Evolutionary conservation across 2,888 invertebrate genomes (phyloP).

Genomic region (Eudemis profundana): DNA sequence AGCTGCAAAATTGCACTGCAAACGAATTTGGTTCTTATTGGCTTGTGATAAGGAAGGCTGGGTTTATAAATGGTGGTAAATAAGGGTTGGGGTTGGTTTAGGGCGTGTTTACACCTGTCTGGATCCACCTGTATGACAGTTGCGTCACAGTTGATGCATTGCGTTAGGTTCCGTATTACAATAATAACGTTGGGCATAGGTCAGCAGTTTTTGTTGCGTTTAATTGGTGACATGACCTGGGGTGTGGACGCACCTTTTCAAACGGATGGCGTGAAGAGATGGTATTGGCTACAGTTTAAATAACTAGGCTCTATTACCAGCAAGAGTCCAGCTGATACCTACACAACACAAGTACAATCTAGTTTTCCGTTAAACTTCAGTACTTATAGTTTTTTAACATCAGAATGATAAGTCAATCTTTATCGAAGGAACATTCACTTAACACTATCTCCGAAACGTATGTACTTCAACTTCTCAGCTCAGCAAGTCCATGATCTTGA

Average conservation of each 20-base stretch:
- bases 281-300: not conserved
- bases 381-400: too few species aligned
- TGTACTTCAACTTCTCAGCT: too few species aligned
- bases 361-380: too few species aligned
- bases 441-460: too few species aligned
- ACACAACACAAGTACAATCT: too few species aligned
- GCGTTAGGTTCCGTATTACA: constrained; percentile 48
- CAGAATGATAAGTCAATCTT: too few species aligned
- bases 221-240: constrained; percentile 40
- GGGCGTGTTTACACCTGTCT: constrained; percentile 71
- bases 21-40: not conserved
- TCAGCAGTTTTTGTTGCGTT: constrained; percentile 40
- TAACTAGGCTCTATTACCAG: too few species aligned
- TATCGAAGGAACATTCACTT: too few species aligned
- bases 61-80: constrained; percentile 39
- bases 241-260: constrained; percentile 39
- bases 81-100: constrained; percentile 48
- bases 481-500: too few species aligned
- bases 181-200: constrained; percentile 43
- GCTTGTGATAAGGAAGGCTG: not conserved
- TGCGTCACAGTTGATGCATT: constrained; percentile 71
- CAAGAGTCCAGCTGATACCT: too few species aligned
- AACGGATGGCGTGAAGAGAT: constrained; percentile 18
- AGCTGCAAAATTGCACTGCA: constrained; percentile 34
- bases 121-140: constrained; percentile 73